Evolutionary conservation across 1,140 invertebrate genomes (phyloP).

Genomic region (Sitobion miscanthi): DNA sequence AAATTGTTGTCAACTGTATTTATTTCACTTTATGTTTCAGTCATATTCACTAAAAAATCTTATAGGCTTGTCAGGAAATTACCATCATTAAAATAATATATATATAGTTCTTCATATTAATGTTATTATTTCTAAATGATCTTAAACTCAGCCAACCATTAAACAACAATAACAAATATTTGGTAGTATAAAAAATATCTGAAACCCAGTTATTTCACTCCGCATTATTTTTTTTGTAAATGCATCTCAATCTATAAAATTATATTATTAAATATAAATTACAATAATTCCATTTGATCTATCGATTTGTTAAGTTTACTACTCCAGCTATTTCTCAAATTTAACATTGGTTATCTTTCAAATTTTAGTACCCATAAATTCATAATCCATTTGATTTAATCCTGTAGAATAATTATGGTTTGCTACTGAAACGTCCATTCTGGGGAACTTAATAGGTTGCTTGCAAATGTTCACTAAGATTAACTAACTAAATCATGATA

Average conservation of each 20-base stretch:
- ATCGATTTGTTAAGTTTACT: not conserved
- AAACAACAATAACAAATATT: not conserved
- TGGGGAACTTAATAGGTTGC: not conserved
- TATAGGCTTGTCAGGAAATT: constrained; percentile 35
- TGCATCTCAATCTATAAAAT: not conserved
- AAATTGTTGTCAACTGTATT: not conserved
- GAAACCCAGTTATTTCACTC: not conserved
- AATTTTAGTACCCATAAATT: not conserved
- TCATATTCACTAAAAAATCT: not conserved
- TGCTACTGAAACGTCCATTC: not conserved
- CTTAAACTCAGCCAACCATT: not conserved
- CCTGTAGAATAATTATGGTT: not conserved
- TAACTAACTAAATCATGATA: not conserved
- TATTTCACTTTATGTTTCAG: not conserved
- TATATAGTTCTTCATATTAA: not conserved
- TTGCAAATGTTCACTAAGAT: no score
- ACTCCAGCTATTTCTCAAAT: not conserved
- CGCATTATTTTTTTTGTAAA: not conserved
- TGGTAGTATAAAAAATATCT: not conserved
- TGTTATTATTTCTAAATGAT: not conserved
- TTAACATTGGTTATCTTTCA: not conserved
- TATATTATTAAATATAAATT: not conserved
- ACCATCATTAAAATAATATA: not conserved
- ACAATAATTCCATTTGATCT: not conserved
- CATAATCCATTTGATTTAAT: not conserved